Evolutionary conservation across 1,140 invertebrate genomes (phyloP).

Genomic region (Colletes latitarsis): DNA sequence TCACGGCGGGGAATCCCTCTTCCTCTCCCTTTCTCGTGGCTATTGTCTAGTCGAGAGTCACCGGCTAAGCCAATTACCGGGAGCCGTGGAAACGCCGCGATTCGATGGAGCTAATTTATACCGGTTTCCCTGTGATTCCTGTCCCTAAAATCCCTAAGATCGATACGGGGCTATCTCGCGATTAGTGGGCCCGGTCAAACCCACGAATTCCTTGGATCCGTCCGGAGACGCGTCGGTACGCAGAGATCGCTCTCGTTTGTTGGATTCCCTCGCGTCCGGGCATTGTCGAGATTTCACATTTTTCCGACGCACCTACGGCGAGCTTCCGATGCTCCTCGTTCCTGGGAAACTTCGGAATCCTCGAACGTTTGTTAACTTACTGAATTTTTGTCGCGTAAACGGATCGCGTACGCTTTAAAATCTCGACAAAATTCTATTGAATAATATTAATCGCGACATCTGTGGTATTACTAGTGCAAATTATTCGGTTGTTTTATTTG

Average conservation of each 20-base stretch:
- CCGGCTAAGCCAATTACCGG: conserved; percentile 76
- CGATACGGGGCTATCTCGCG: conserved; percentile 23
- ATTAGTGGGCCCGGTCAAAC: conserved; percentile 33
- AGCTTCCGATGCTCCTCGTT: neutral
- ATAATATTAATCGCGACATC: no score
- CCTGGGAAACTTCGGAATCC: neutral
- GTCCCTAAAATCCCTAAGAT: conserved; percentile 8
- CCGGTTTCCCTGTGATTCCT: conserved; percentile 45
- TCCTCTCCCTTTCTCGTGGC: neutral
- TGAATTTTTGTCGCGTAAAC: neutral
- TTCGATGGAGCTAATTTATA: conserved; percentile 74
- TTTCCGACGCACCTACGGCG: neutral
- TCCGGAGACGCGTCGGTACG: neutral
- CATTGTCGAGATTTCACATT: neutral
- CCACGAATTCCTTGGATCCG: conserved; percentile 1
- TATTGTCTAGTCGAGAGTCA: conserved; percentile 51
- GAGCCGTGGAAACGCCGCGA: conserved; percentile 66
- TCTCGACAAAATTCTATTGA: no score
- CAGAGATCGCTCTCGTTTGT: neutral
- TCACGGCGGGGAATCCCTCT: conserved; percentile 62
- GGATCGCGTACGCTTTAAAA: no score
- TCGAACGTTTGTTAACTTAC: neutral
- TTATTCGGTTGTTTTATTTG: no score
- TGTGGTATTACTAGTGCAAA: no score
- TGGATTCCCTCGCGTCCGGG: neutral